Percentiles rank a stretch among this genome's conserved stretches.
These are phyloP conservation scores for Phycodurus eques DNA, from an alignment of 2,113 vertebrate species.

Conservation along the genomic window DNA sequence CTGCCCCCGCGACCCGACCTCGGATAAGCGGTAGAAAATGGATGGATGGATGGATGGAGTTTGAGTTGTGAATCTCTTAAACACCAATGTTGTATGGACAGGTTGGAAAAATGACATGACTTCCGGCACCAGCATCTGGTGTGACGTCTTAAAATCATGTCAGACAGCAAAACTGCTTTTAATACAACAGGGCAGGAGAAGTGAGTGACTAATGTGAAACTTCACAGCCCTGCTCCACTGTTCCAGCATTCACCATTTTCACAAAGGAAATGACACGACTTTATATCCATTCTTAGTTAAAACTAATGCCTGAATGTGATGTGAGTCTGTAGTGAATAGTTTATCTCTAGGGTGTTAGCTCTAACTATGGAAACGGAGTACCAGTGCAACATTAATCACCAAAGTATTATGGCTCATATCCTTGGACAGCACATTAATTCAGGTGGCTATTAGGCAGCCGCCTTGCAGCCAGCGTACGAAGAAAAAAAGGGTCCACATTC, in stretches of 20 bases:
- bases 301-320: conserved; percentile 28
- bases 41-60: too few relatives aligned
- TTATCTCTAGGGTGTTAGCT: conserved; percentile 67
- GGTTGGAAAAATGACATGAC: too few relatives aligned
- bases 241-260: background rate
- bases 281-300: background rate
- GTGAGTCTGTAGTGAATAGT: conserved; percentile 59
- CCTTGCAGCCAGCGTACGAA: conserved; percentile 60
- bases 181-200: background rate
- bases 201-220: background rate
- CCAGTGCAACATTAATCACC: conserved; percentile 75
- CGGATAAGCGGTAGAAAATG: too few relatives aligned
- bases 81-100: too few relatives aligned
- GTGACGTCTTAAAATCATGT: too few relatives aligned
- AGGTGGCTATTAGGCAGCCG: conserved; percentile 69
- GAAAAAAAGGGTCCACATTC: conserved; percentile 57
- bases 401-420: conserved; percentile 75
- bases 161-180: background rate
- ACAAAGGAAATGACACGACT: background rate
- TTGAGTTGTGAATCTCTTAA: too few relatives aligned
- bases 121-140: too few relatives aligned
- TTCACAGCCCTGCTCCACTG: background rate
- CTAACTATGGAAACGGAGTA: conserved; percentile 65
- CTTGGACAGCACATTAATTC: conserved; percentile 76
- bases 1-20: too few relatives aligned